Evolutionary conservation across 2,113 vertebrate genomes (phyloP).

Genomic region (Archocentrus centrarchus): DNA sequence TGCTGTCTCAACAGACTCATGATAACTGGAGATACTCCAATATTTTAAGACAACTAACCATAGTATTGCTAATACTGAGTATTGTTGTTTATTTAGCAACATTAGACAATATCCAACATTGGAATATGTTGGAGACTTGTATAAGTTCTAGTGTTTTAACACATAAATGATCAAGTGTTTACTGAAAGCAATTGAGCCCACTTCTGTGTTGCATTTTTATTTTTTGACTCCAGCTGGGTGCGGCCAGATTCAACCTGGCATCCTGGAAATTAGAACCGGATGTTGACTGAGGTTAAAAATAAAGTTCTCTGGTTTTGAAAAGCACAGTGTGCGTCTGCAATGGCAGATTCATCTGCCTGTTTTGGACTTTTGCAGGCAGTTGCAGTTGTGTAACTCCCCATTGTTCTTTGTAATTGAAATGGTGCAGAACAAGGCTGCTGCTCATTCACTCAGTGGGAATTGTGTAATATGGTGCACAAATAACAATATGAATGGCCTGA

Average conservation of each 20-base stretch:
- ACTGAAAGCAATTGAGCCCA: neutral
- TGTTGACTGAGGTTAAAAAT: neutral
- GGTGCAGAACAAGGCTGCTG: neutral
- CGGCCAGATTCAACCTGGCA: neutral
- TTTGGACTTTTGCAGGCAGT: neutral
- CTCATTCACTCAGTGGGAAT: conserved; percentile 6
- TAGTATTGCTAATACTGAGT: neutral
- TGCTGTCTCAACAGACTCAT: neutral
- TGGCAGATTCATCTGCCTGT: neutral
- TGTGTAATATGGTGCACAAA: neutral
- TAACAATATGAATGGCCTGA: neutral
- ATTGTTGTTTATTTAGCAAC: neutral
- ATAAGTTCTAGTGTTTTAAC: neutral
- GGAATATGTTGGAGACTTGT: neutral
- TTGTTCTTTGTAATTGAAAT: neutral
- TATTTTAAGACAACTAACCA: neutral
- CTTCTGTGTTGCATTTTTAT: neutral
- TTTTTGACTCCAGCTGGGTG: neutral
- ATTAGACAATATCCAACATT: neutral
- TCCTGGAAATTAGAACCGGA: neutral
- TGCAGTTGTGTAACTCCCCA: neutral
- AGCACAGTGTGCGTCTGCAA: neutral
- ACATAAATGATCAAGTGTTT: neutral
- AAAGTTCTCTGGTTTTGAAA: neutral
- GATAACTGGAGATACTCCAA: neutral